These are phyloP conservation scores for Acromyrmex heyeri DNA, from an alignment of 1,140 invertebrate genomes.

Conservation along the genomic window DNA sequence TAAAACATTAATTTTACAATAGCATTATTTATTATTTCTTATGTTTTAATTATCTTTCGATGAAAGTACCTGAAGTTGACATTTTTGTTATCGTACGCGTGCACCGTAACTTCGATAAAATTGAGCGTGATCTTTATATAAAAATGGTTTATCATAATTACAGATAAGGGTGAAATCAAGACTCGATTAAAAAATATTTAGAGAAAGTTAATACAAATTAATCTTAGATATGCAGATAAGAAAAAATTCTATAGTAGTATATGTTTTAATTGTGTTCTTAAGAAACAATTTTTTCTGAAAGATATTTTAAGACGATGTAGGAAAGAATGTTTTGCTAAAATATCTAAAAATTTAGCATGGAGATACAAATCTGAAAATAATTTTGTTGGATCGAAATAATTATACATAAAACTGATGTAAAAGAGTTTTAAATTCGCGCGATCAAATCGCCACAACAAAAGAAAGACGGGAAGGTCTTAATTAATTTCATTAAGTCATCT, in stretches of 20 bases:
- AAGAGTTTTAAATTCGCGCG: conserved; percentile 27
- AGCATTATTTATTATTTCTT: background rate
- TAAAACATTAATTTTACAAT: background rate
- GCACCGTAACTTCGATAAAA: conserved; percentile 18
- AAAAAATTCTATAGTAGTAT: background rate
- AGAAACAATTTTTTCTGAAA: background rate
- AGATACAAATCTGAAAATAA: too few relatives aligned
- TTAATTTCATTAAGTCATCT: conserved; percentile 72
- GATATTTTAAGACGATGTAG: background rate
- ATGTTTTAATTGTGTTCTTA: background rate
- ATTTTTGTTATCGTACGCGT: background rate
- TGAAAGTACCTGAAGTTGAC: conserved; percentile 44
- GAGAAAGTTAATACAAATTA: background rate
- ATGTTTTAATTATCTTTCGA: conserved; percentile 43
- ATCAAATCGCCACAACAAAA: conserved; percentile 60
- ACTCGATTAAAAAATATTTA: background rate
- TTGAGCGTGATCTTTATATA: conserved; percentile 4
- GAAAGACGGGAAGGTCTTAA: conserved; percentile 42
- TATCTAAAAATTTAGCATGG: too few relatives aligned
- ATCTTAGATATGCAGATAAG: background rate
- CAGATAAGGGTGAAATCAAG: background rate
- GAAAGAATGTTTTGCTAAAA: too few relatives aligned
- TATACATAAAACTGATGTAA: background rate
- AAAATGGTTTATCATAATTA: conserved; percentile 23
- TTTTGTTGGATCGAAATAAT: too few relatives aligned